Evolutionary conservation across 1,140 invertebrate species (phyloP), one percentile per base, ranked within the genome.

Genomic region (Ostrea denselamellosa): DNA sequence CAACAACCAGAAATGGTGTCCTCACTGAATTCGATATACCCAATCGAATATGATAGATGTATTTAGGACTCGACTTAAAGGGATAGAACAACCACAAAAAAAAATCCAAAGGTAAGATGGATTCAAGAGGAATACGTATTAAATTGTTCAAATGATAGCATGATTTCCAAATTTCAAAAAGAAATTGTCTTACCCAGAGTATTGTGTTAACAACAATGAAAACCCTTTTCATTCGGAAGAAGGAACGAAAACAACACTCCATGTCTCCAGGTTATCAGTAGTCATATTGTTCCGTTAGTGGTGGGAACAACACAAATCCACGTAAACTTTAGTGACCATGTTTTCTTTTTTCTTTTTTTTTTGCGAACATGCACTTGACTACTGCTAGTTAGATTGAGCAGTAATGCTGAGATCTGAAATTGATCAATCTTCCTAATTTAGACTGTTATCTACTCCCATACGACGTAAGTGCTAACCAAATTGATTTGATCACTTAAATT

Each of bases 401-500:
- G 25, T 34, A 34, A 77, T 25, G 9, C 14, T 12, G 28, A 77
- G 68, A 25, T 77, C 68, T 10, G 14, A 25, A 77, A 28, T 77
- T 77, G 25, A 77, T 77, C 68, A 77, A 77, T 25, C 14, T 77
- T 25, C 9, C 68, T 77, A 77, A 28, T 34, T 77, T 14, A 34
- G 68, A 34, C 68, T 34, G 68, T 77, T 77, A 77, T 77, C 68
- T 77, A 9, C 28, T 77, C 2, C 68, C 68, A 22, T 77, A 14
- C 68, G 2, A 10, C 9, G 25, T 77, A 77, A 77, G 68, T 77
- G 68, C 68, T 77, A 77, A 77, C 68, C 68, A 77, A 77, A 77
- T 77, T 77, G 68, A 77, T 77, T 77, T 77, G 68, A 77, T 77
- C 68, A 77, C 68, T 77, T 77, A 77, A 34, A 77, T 77, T 77